A percentile compares a stretch with the other conserved stretches of the same genome.
These are phyloP conservation scores for Papilio polytes DNA, from an alignment of 1,140 invertebrate species.

Conservation along the genomic window DNA sequence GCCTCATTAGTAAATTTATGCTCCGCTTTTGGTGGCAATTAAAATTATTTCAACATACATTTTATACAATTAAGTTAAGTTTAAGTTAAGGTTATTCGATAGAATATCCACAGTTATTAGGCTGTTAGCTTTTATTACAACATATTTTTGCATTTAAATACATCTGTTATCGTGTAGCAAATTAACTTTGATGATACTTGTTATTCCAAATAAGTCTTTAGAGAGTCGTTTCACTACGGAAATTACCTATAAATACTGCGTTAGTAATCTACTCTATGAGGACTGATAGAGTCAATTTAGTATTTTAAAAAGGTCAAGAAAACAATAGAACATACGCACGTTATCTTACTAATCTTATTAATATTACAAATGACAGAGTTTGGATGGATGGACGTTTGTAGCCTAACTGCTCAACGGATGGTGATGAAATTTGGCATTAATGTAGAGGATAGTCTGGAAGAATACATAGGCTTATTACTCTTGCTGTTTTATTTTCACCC, in stretches of 20 bases:
- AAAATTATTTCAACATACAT: not conserved
- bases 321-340: not conserved
- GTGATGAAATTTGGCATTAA: no score
- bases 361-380: no score
- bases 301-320: not conserved
- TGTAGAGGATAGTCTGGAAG: no score
- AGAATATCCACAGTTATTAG: not conserved
- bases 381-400: no score
- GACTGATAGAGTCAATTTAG: not conserved
- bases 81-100: no score
- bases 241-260: not conserved
- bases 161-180: not conserved
- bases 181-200: not conserved
- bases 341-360: no score
- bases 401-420: no score
- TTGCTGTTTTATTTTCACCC: no score
- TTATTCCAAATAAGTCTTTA: constrained; percentile 5
- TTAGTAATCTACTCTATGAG: not conserved
- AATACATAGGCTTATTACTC: no score
- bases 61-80: no score
- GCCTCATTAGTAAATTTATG: not conserved
- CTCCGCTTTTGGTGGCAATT: not conserved
- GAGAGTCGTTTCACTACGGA: not conserved
- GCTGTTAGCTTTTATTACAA: not conserved
- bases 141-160: not conserved